Evolutionary conservation across 2,888 invertebrate genomes (phyloP), one percentile per base, ranked within the genome.

Genomic region (Anoplius nigerrimus): DNA sequence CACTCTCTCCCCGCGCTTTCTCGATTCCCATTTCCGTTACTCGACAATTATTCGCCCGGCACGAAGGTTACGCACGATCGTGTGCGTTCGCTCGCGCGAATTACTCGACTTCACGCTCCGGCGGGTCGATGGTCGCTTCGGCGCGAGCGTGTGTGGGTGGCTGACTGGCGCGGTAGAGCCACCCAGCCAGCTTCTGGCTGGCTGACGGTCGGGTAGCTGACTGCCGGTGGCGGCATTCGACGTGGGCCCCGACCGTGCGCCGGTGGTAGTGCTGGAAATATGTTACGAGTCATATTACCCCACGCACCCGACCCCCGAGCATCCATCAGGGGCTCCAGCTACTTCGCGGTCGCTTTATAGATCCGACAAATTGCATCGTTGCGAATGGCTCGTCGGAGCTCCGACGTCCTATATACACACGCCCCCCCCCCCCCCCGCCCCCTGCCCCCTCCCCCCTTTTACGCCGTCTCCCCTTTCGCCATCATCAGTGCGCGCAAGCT

Each of bases 301-400:
- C 24, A 24, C 42, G 27, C 53, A 61, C 52, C 62, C 57, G 34
- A 34, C 67, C 56, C 27, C 59, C 18, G 59, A 62, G 66, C 66
- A 76, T 74, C 72, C 76, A 72, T 76, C 76, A 74, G 79, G 61
- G 69, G 62, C 58, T 71, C 58, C 56, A 67, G 65, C 72, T 69
- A 73, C 67, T 67, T 71, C 64, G 78, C 46, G 69, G 75, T 78
- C 71, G 73, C 69, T 78, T 78, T 75, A 72, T 71, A 71, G 72
- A 75, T 73, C 71, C 73, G 75, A 71, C 78, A 78, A 78, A 78
- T 75, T 73, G 69, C 69, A 42, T 67, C 54, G 67, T 63, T 66
- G 62, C 63, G 64, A 76, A 70, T 76, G 68, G 69, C 69, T 62
- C 53, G 59, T 48, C 42, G 54, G 51, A 16, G 52, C 54, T 18